Evolutionary conservation across 1,140 invertebrate genomes (phyloP).

Genomic region (Eulimnadia texana): DNA sequence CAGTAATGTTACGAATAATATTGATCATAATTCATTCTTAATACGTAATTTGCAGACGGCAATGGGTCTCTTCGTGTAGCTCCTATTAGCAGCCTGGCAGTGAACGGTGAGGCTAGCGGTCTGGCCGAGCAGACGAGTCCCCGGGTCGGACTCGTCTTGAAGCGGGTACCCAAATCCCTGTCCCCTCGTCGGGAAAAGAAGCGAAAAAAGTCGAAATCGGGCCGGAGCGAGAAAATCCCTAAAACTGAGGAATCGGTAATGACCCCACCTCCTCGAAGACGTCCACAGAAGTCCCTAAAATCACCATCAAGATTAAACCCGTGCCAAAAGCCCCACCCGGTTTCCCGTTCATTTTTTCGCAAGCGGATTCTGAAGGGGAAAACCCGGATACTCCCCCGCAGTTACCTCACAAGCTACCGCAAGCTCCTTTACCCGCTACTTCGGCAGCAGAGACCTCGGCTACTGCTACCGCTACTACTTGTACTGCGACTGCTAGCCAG

Average conservation of each 20-base stretch:
- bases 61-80: background rate
- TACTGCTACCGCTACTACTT: background rate
- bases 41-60: too few species aligned
- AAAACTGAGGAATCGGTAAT: background rate
- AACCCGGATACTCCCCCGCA: background rate
- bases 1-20: too few species aligned
- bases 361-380: background rate
- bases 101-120: background rate
- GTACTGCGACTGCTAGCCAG: background rate
- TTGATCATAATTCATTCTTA: too few species aligned
- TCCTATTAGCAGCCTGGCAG: background rate
- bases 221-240: background rate
- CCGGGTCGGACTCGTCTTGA: background rate
- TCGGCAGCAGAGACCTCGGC: background rate
- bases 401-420: background rate
- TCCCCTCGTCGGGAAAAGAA: background rate
- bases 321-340: constrained; percentile 1
- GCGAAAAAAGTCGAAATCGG: background rate
- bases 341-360: constrained; percentile 7
- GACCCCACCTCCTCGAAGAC: background rate
- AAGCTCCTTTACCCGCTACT: too few species aligned
- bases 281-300: constrained; percentile 1
- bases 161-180: constrained; percentile 1
- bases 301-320: constrained; percentile 5
- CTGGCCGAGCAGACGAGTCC: background rate